Evolutionary conservation across 2,113 vertebrate species (phyloP).

Genomic region (Xyliphius kryptos): DNA sequence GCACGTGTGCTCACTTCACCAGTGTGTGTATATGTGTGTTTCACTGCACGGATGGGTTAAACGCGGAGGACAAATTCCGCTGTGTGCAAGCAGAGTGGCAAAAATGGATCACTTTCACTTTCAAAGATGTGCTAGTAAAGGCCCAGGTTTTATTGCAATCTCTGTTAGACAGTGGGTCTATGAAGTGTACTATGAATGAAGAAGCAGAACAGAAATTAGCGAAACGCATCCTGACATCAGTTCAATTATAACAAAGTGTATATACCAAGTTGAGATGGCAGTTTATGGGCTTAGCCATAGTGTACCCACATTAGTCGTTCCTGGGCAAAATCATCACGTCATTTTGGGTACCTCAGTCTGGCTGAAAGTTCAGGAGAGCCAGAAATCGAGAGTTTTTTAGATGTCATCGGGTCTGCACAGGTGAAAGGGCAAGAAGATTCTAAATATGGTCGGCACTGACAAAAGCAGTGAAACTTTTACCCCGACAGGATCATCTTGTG

Average conservation of each 20-base stretch:
- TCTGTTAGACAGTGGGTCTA: background rate
- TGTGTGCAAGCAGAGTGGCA: too few relatives aligned
- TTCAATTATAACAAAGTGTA: conserved; percentile 1
- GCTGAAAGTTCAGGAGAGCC: conserved; percentile 1
- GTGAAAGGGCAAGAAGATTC: conserved; percentile 14
- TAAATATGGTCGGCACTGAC: conserved; percentile 2
- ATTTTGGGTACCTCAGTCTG: conserved; percentile 13
- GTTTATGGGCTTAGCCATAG: conserved; percentile 4
- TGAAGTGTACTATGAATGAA: conserved; percentile 6
- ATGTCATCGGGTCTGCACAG: conserved; percentile 9
- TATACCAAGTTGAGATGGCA: conserved; percentile 18
- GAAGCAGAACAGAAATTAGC: background rate
- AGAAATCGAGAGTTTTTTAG: conserved; percentile 17
- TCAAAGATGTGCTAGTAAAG: too few relatives aligned
- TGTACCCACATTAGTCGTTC: conserved; percentile 24
- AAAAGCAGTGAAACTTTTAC: conserved; percentile 20
- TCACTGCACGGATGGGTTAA: too few relatives aligned
- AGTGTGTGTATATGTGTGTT: too few relatives aligned
- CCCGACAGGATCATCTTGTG: conserved; percentile 3
- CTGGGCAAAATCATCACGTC: conserved; percentile 13
- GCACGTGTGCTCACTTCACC: too few relatives aligned
- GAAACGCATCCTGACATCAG: background rate
- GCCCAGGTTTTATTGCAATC: background rate
- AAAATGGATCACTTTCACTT: too few relatives aligned
- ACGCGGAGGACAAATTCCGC: too few relatives aligned